These are phyloP conservation scores for Calyptomena viridis DNA, from an alignment of 2,113 vertebrate species.

Conservation along the genomic window DNA sequence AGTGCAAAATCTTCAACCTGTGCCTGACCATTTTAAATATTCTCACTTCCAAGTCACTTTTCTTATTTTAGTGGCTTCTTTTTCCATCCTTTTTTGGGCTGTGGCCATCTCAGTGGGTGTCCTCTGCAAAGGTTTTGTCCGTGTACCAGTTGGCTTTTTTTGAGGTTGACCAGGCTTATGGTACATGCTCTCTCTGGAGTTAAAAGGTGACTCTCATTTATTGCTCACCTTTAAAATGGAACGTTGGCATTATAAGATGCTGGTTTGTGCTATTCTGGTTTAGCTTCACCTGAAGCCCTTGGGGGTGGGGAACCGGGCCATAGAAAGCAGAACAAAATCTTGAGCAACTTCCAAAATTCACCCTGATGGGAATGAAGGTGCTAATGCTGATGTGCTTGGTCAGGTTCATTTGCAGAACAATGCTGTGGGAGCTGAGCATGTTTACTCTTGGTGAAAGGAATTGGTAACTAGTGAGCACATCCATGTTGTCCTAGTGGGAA, in stretches of 20 bases:
- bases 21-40: background rate
- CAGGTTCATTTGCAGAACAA: background rate
- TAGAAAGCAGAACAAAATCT: background rate
- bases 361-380: background rate
- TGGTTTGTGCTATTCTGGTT: background rate
- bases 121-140: background rate
- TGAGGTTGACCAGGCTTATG: accelerated
- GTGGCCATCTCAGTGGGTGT: background rate
- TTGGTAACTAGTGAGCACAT: background rate
- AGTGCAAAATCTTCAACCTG: background rate
- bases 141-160: background rate
- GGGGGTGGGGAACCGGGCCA: background rate
- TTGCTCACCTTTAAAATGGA: background rate
- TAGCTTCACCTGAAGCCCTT: background rate
- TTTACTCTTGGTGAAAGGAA: background rate
- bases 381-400: background rate
- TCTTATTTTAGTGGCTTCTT: background rate
- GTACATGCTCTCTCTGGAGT: background rate
- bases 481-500: background rate
- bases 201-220: background rate
- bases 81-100: background rate
- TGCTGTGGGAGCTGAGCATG: background rate
- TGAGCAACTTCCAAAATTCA: background rate
- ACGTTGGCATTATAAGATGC: background rate
- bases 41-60: background rate